Evolutionary conservation across 1,140 invertebrate species (phyloP).

Genomic region (Daktulosphaira vitifoliae): DNA sequence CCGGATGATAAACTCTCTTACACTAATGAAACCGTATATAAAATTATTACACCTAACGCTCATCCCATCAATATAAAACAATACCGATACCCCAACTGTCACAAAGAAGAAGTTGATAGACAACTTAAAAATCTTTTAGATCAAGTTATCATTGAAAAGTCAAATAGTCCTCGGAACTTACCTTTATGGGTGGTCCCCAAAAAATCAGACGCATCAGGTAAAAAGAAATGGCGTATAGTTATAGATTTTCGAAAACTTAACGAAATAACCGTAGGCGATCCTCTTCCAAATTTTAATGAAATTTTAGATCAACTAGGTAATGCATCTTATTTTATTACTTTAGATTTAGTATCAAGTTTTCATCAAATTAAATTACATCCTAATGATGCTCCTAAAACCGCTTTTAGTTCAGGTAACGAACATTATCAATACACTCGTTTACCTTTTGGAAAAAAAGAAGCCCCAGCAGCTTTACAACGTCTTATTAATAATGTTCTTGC

Average conservation of each 20-base stretch:
- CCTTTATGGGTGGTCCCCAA: slow-evolving; percentile 37
- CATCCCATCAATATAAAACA: slow-evolving; percentile 38
- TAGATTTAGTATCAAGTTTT: slow-evolving; percentile 48
- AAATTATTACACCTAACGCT: too few species aligned
- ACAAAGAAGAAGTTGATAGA: slow-evolving; percentile 41
- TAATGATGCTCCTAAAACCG: slow-evolving; percentile 45
- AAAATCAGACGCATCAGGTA: slow-evolving; percentile 36
- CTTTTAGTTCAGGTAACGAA: slow-evolving; percentile 43
- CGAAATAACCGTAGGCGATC: slow-evolving; percentile 41
- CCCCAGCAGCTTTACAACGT: slow-evolving; percentile 45
- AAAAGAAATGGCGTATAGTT: slow-evolving; percentile 36
- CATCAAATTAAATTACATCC: slow-evolving; percentile 45
- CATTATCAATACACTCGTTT: slow-evolving; percentile 35
- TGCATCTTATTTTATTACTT: slow-evolving; percentile 43
- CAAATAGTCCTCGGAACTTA: slow-evolving; percentile 29
- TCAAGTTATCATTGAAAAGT: slow-evolving; percentile 25
- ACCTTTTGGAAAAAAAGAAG: too few species aligned
- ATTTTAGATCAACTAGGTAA: slow-evolving; percentile 43
- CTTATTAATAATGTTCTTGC: not conserved
- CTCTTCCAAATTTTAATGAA: slow-evolving; percentile 46
- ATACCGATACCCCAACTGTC: slow-evolving; percentile 42
- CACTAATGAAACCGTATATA: too few species aligned
- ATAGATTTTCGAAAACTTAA: slow-evolving; percentile 40
- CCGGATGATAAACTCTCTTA: too few species aligned
- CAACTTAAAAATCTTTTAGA: slow-evolving; percentile 39